These are phyloP conservation scores for Helobdella robusta DNA, from an alignment of 2,888 invertebrate species.

Conservation along the genomic window DNA sequence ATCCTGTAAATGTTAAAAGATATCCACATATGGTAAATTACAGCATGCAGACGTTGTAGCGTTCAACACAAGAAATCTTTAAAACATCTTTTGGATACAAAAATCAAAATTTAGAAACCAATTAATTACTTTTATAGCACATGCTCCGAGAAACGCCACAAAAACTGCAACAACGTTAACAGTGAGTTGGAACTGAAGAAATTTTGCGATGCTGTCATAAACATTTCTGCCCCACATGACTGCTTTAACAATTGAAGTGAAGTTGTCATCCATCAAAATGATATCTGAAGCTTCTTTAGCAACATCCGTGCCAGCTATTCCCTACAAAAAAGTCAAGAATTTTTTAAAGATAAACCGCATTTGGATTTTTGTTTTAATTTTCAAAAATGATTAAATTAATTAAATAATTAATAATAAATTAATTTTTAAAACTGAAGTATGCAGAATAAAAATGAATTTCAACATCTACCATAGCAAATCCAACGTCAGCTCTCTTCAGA, in stretches of 20 bases:
- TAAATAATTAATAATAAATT: too few species aligned
- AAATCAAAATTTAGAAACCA: neutral
- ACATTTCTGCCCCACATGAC: conserved; percentile 99
- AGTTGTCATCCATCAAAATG: conserved; percentile 97
- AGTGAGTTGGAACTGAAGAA: conserved; percentile 96
- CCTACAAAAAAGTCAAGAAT: conserved; percentile 54
- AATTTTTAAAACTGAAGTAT: too few species aligned
- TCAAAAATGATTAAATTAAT: neutral
- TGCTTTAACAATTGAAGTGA: conserved; percentile 96
- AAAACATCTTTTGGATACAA: too few species aligned
- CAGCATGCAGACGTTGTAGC: too few species aligned
- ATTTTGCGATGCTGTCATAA: conserved; percentile 98
- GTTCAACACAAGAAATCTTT: too few species aligned
- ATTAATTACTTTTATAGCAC: conserved; percentile 62
- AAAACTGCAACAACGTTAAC: conserved; percentile 97
- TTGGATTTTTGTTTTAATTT: neutral
- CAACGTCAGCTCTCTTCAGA: conserved; percentile 26
- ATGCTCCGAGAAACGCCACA: conserved; percentile 96
- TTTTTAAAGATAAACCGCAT: neutral
- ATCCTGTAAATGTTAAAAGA: conserved; percentile 57
- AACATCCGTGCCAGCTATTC: conserved; percentile 98
- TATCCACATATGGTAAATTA: too few species aligned
- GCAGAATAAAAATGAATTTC: too few species aligned
- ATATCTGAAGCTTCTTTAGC: conserved; percentile 99
- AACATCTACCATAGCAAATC: conserved; percentile 25